Percentiles rank a stretch among this genome's conserved stretches.
Evolutionary conservation across 2,888 invertebrate species (phyloP).

Genomic region (Xanthia icteritia): DNA sequence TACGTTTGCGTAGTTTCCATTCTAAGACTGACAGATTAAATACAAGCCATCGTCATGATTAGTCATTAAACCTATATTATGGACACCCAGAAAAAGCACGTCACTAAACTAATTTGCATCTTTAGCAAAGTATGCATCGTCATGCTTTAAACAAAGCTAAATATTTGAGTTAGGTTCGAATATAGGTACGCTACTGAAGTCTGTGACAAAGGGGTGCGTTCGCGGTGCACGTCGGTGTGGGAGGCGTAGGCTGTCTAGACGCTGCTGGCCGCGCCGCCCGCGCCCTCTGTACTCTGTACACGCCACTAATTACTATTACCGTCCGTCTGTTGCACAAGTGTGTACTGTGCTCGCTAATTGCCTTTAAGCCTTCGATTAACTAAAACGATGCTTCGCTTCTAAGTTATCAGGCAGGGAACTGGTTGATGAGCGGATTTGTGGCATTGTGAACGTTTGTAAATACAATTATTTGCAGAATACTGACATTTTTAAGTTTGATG

Average conservation of each 20-base stretch:
- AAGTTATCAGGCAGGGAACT: constrained; percentile 45
- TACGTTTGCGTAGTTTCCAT: background rate
- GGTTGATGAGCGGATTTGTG: constrained; percentile 19
- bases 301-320: constrained; percentile 78
- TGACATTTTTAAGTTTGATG: background rate
- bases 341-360: constrained; percentile 63
- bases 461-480: background rate
- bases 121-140: constrained; percentile 26
- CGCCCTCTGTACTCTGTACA: constrained; percentile 67
- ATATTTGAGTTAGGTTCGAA: constrained; percentile 44
- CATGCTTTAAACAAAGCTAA: constrained; percentile 38
- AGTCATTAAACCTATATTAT: too few species aligned
- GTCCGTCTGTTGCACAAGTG: constrained; percentile 69
- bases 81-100: background rate
- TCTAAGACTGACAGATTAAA: background rate
- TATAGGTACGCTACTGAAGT: constrained; percentile 50
- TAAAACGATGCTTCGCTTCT: constrained; percentile 37
- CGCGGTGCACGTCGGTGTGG: constrained; percentile 59
- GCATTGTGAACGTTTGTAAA: background rate
- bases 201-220: constrained; percentile 68
- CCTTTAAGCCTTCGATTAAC: constrained; percentile 66
- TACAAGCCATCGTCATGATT: constrained; percentile 1
- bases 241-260: constrained; percentile 79
- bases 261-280: constrained; percentile 68
- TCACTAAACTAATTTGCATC: constrained; percentile 21